phyloP scores from a whole-genome alignment of 2,797 vertebrate species.

The Syngnathus rostellatus region DNA sequence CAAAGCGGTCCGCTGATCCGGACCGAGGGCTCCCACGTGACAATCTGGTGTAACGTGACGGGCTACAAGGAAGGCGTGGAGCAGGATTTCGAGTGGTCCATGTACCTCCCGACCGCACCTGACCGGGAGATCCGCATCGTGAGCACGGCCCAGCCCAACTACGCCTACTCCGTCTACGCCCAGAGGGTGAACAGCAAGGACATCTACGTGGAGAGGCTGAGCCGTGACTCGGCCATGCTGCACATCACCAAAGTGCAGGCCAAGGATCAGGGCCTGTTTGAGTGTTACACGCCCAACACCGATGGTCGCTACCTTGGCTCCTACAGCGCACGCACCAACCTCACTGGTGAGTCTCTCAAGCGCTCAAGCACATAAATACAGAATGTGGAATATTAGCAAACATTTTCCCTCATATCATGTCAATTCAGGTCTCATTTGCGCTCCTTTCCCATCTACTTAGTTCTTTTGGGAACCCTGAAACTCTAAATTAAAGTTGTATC shows the following conservation, averaged over 20 bases:
- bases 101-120: conserved; percentile 70
- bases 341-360: conserved; percentile 70
- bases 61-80: conserved; percentile 73
- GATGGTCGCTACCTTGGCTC: conserved; percentile 73
- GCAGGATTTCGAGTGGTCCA: conserved; percentile 88
- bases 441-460: background rate
- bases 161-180: conserved; percentile 75
- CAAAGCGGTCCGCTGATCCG: conserved; percentile 77
- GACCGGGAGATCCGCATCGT: conserved; percentile 79
- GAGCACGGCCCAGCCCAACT: conserved; percentile 77
- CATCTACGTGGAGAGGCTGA: conserved; percentile 80
- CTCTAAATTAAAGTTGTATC: background rate
- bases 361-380: background rate
- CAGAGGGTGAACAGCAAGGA: conserved; percentile 70
- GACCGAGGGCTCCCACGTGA: conserved; percentile 76
- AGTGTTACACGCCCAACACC: conserved; percentile 87
- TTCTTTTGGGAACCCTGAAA: background rate
- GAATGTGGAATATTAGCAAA: background rate
- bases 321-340: conserved; percentile 77
- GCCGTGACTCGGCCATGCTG: conserved; percentile 71
- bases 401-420: background rate
- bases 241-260: conserved; percentile 80
- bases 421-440: background rate
- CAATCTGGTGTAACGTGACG: conserved; percentile 80
- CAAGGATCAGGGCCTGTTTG: conserved; percentile 78